A percentile compares a stretch with the other conserved stretches of the same genome.
These are phyloP conservation scores for Pocillopora verrucosa DNA, from an alignment of 64 coral and sea anemone genomes.

Conservation along the genomic window DNA sequence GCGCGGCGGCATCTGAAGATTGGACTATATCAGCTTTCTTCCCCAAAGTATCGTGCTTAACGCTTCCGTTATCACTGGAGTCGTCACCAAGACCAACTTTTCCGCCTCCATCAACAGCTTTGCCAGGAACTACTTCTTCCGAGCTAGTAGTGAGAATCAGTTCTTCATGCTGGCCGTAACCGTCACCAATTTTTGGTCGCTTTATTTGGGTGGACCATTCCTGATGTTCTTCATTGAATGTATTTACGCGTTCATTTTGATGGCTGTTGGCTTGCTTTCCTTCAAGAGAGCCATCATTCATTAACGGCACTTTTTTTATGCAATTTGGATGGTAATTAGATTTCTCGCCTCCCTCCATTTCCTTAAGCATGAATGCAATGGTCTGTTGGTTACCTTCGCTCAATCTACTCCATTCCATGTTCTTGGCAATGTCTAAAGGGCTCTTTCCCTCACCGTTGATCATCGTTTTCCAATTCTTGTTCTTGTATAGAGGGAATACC, in stretches of 20 bases:
- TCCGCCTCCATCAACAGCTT: background rate
- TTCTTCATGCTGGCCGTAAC: background rate
- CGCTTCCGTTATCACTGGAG: background rate
- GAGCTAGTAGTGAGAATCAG: background rate
- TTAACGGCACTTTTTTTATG: too few species aligned
- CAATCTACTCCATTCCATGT: background rate
- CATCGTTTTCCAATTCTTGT: background rate
- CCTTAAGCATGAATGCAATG: background rate
- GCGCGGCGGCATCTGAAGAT: background rate
- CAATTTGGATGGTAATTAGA: too few species aligned
- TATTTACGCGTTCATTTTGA: background rate
- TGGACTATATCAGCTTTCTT: background rate
- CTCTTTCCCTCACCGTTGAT: constrained; percentile 29
- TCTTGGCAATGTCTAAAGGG: constrained; percentile 1
- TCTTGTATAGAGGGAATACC: background rate
- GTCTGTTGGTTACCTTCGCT: background rate
- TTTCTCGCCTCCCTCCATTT: background rate
- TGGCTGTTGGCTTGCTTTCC: background rate
- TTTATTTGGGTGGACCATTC: background rate
- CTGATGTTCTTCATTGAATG: background rate
- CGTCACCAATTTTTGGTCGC: background rate
- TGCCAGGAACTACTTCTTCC: background rate
- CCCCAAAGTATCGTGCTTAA: background rate
- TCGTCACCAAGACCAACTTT: too few species aligned
- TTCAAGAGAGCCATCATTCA: background rate